phyloP scores from a whole-genome alignment of 1,140 invertebrate genomes.

The Littorina saxatilis region DNA sequence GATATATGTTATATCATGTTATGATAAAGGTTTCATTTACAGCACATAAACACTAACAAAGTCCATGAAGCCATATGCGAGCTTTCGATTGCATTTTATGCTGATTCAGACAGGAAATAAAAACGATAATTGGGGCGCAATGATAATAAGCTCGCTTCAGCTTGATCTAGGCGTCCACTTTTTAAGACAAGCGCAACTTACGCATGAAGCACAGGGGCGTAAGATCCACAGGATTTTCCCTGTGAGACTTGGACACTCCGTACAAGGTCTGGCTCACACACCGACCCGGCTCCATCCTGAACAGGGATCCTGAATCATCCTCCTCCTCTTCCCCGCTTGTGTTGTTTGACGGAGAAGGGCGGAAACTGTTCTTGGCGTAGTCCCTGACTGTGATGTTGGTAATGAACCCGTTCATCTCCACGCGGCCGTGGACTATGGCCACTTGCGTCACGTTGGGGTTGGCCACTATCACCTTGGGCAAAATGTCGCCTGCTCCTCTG shows the following conservation, averaged over 20 bases:
- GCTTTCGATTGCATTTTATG: not conserved
- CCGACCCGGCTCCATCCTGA: slow-evolving; percentile 49
- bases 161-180: not conserved
- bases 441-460: slow-evolving; percentile 32
- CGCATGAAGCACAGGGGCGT: slow-evolving; percentile 43
- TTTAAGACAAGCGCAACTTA: not conserved
- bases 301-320: slow-evolving; percentile 14
- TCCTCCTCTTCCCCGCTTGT: slow-evolving; percentile 14
- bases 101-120: not conserved
- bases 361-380: slow-evolving; percentile 36
- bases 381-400: slow-evolving; percentile 33
- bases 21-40: too few relatives aligned
- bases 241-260: slow-evolving; percentile 44
- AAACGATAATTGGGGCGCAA: not conserved
- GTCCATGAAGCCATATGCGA: not conserved
- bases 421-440: slow-evolving; percentile 38
- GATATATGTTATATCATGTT: not conserved
- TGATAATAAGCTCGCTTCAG: too few relatives aligned
- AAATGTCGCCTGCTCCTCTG: slow-evolving; percentile 34
- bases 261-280: slow-evolving; percentile 43
- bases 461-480: slow-evolving; percentile 44
- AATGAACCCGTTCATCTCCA: slow-evolving; percentile 37
- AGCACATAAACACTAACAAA: not conserved
- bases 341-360: too few relatives aligned
- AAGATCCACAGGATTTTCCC: slow-evolving; percentile 27